These are phyloP conservation scores for Mustelus asterias DNA, from an alignment of 2,113 vertebrate genomes.

Conservation along the genomic window DNA sequence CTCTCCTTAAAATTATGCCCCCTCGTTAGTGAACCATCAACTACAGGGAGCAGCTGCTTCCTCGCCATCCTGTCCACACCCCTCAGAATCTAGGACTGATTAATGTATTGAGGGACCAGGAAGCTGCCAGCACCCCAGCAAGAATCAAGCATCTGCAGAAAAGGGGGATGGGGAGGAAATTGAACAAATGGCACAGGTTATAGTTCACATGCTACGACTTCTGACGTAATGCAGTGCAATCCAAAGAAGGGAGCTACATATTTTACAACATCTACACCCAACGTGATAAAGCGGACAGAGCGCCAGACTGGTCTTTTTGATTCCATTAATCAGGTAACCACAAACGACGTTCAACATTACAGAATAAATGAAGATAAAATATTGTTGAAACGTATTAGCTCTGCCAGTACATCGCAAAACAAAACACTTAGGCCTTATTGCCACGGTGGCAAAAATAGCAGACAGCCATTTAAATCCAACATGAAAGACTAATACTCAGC, in stretches of 20 bases:
- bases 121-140: neutral
- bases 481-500: too few relatives aligned
- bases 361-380: neutral
- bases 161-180: neutral
- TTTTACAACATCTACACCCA: neutral
- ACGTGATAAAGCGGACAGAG: neutral
- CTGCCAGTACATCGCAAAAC: neutral
- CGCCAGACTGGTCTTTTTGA: neutral
- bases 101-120: neutral
- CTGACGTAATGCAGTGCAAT: neutral
- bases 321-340: neutral
- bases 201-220: neutral
- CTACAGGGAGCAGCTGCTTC: too few relatives aligned
- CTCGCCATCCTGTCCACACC: too few relatives aligned
- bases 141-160: neutral
- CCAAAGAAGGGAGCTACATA: neutral
- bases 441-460: neutral
- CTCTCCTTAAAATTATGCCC: too few relatives aligned
- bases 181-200: neutral
- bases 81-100: neutral
- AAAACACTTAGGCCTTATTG: neutral
- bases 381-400: neutral
- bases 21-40: too few relatives aligned
- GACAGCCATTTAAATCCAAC: too few relatives aligned
- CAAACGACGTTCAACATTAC: neutral